These are phyloP conservation scores for Gymnothorax reevesii DNA, from an alignment of 2,797 vertebrate species.

Conservation along the genomic window DNA sequence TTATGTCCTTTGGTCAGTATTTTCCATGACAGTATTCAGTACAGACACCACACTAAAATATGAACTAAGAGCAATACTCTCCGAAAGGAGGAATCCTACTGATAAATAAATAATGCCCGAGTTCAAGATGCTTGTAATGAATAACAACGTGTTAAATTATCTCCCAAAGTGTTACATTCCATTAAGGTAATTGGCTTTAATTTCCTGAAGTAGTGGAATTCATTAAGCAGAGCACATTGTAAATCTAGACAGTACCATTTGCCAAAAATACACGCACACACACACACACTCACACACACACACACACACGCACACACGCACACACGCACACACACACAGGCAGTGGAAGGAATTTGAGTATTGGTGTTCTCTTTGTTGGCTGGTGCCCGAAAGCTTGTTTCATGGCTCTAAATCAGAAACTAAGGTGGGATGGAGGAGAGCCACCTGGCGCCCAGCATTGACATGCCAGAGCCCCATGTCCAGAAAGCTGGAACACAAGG, in stretches of 20 bases:
- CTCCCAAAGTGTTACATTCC: background rate
- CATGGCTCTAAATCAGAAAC: constrained; percentile 67
- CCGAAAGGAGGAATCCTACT: no score
- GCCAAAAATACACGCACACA: background rate
- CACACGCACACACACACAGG: background rate
- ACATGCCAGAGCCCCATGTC: constrained; percentile 62
- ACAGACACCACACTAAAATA: no score
- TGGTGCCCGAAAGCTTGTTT: constrained; percentile 68
- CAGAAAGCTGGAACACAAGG: constrained; percentile 61
- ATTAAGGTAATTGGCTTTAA: background rate
- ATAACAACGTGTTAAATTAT: no score
- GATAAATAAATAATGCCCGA: no score
- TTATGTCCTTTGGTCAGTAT: no score
- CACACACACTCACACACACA: no score
- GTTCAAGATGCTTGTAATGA: no score
- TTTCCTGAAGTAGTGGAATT: background rate
- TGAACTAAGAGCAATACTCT: no score
- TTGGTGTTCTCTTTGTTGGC: constrained; percentile 29
- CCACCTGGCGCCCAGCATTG: constrained; percentile 65
- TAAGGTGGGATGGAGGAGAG: constrained; percentile 62
- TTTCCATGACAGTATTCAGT: no score
- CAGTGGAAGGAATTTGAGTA: background rate
- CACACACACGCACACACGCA: background rate
- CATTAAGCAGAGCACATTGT: background rate
- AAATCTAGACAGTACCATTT: background rate